Base-by-base conservation (phyloP, 2,797 vertebrate species). In the Acanthurus leucopareius region DNA sequence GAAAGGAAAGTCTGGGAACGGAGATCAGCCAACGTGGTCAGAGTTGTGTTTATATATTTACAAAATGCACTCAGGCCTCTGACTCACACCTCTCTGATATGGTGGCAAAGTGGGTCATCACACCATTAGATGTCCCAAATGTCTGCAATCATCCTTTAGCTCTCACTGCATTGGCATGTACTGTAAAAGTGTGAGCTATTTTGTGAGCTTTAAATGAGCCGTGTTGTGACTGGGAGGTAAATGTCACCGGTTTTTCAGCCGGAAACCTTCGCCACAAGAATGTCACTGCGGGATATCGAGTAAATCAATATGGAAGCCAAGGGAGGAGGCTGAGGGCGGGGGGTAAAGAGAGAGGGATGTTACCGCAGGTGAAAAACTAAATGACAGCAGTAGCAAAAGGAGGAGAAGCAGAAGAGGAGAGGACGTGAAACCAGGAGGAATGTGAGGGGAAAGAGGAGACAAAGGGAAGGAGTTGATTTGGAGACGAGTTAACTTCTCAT, bases 191-290 rank as follows among this genome's bases (percentile, higher is more conserved):
- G 16, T 25, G 45, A 69, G 4, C 64, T 82, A 53, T 82, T 89
- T 82, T 58, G 49, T 71, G 28, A 40, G 44, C 65, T 80, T 89
- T 91, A 90, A 91, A 92, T 86, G 88, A 90, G 82, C 80, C 70
- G 16, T 85, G 89, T 79, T 80, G 85, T 73, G 78, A 85, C 88
- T 79, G 75, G 17, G 83, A 80, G 81, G 76, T 87, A 91, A 92
- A 93, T 92, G 93, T 93, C 92, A 92, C 69, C 2, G 60, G 63
- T n/a, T 88, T 90, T 92, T 89, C 85, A 92, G 84, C 92, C 90
- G 93, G 93, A 94, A 93, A 92, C 85, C 90, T 88, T 93, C 89
- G 5, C 91, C 90, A 86, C 92, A 91, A 94, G 93, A 93, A 93
- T 91, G 89, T 86, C 87, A 92, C 93, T 53, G n/a, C 89, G 66